Base-by-base conservation (phyloP, 1,140 invertebrate species). In the Luehdorfia chinensis region DNA sequence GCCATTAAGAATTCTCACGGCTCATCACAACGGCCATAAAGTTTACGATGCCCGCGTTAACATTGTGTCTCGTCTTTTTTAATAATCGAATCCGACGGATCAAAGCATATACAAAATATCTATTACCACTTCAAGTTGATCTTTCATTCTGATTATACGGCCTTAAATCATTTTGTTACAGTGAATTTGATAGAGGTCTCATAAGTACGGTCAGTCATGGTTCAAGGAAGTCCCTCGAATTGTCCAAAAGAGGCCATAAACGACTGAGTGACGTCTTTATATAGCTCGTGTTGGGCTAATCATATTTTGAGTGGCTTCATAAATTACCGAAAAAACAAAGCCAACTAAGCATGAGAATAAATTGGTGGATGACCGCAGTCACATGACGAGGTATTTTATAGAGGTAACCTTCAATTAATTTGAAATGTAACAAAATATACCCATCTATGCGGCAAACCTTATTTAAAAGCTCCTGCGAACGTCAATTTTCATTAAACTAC, bases 291-390 rank as follows among this genome's bases (percentile, higher is more conserved):
- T 60, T 56, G 59, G 48, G 59, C 69, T 76, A 60, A 68, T 74
- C 69, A 80, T 71, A 68, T 70, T 80, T 79, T 80, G 75, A 78
- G 56, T 52, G 64, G 53, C 45, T 43, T 52, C 69, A 75, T 75
- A 75, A 75, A 70, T 75, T 73, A 69, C 51, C 14, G 41, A 19
- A 50, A 55, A 46, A 67, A 60, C 56, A 59, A 60, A 59, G 39
- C 44, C 53, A 48, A 45, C 37, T 16, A 33, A 21, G 46, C 37
- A 23, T 41, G 45, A 48, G 31, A 41, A 36, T 54, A 43, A 54
- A 54, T 48, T 54, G 51, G 32, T 21, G 25, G 31, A 44, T 48
- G 39, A 48, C 51, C 37, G 51, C 31, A n/a, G n/a, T n/a, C n/a
- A n/a, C n/a, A n/a, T n/a, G n/a, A n/a, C n/a, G n/a, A n/a, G n/a